Percentiles rank a stretch among this genome's conserved stretches.
Evolutionary conservation across 37 sponge, comb jelly and placozoan species (phyloP).

Genomic region (Ephydatia muelleri): DNA sequence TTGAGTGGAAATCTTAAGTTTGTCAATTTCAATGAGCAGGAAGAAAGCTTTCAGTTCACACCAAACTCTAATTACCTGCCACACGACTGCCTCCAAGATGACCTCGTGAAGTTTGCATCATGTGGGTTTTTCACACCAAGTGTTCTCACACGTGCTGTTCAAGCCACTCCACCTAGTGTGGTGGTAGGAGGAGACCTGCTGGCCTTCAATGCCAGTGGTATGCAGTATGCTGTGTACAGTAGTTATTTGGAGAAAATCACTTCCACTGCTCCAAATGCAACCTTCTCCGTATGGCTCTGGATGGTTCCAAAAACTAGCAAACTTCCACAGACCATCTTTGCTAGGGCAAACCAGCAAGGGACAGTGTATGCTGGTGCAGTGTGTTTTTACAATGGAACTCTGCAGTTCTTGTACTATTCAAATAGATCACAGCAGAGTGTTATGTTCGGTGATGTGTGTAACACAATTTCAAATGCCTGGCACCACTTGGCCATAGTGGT

Average conservation of each 20-base stretch:
- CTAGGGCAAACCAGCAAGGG: conserved; percentile 16
- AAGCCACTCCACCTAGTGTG: neutral
- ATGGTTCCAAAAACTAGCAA: conserved; percentile 1
- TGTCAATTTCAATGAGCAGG: conserved; percentile 11
- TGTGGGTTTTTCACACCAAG: conserved; percentile 34
- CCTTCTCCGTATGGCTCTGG: conserved; percentile 72
- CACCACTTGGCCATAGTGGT: conserved; percentile 69
- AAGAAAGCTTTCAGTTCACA: conserved; percentile 45
- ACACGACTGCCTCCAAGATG: conserved; percentile 42
- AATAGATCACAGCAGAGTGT: conserved; percentile 10
- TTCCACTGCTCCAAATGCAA: neutral
- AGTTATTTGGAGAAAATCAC: neutral
- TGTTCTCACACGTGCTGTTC: conserved; percentile 8
- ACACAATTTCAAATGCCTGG: conserved; percentile 50
- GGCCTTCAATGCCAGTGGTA: conserved; percentile 24
- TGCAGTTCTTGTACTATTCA: conserved; percentile 39
- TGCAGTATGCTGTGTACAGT: conserved; percentile 30
- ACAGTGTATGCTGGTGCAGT: conserved; percentile 27
- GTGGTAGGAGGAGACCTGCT: conserved; percentile 18
- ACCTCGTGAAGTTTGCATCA: conserved; percentile 14
- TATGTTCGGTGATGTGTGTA: conserved; percentile 34
- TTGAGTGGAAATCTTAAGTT: conserved; percentile 49
- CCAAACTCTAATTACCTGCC: conserved; percentile 40
- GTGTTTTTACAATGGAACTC: conserved; percentile 23
- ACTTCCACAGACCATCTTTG: conserved; percentile 47